Evolutionary conservation across 2,797 vertebrate species (phyloP).

Genomic region (Somateria mollissima): DNA sequence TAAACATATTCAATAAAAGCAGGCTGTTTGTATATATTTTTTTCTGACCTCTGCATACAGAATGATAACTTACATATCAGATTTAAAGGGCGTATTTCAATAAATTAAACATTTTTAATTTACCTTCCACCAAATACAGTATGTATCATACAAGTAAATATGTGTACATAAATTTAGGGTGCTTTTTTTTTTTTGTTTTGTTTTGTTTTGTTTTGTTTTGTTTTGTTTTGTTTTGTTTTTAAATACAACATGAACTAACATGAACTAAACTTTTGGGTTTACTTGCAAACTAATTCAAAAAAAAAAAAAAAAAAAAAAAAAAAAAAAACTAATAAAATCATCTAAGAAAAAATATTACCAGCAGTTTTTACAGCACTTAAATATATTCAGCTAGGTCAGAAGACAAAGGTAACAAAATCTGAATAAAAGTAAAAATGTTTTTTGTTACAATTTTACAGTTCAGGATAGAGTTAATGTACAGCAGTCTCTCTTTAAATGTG

Average conservation of each 20-base stretch:
- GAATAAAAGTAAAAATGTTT: background rate
- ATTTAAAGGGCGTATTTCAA: background rate
- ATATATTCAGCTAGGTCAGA: background rate
- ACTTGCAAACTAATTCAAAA: background rate
- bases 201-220: too few relatives aligned
- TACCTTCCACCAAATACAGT: background rate
- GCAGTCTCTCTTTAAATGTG: background rate
- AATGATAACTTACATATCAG: background rate
- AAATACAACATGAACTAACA: background rate
- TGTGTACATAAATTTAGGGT: background rate
- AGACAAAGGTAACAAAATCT: background rate
- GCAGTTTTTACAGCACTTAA: background rate
- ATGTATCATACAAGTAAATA: background rate
- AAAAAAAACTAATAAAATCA: too few relatives aligned
- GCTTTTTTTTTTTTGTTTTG: background rate
- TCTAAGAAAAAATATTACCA: background rate
- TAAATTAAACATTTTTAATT: background rate
- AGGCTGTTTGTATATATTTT: background rate
- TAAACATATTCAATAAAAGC: background rate
- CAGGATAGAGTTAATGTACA: background rate
- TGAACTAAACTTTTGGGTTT: background rate
- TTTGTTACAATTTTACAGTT: background rate
- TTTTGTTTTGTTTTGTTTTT: too few relatives aligned
- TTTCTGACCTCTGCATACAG: background rate
- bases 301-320: background rate